These are phyloP conservation scores for Melanogrammus aeglefinus DNA, from an alignment of 2,797 vertebrate genomes.

Conservation along the genomic window DNA sequence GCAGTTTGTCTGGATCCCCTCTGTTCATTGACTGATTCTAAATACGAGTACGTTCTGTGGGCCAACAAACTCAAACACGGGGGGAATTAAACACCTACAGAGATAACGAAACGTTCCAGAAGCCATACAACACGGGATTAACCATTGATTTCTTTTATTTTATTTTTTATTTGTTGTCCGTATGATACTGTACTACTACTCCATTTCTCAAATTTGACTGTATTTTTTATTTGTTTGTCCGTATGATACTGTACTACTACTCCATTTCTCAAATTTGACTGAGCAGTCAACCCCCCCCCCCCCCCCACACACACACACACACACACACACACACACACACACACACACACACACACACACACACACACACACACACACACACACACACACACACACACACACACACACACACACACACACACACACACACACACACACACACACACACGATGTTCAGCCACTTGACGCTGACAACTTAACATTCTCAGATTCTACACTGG, in stretches of 20 bases:
- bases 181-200: slow-evolving; percentile 3
- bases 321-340: slow-evolving; percentile 15
- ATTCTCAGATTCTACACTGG: slow-evolving; percentile 54
- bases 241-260: background rate
- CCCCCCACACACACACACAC: slow-evolving; percentile 25
- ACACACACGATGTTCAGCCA: slow-evolving; percentile 56
- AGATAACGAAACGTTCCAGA: background rate
- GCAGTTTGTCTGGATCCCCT: background rate
- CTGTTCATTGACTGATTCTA: background rate
- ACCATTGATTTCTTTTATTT: background rate
- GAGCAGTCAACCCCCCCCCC: slow-evolving; percentile 1
- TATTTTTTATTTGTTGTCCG: background rate
- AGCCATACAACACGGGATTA: background rate
- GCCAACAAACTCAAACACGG: too few relatives aligned
- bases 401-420: slow-evolving; percentile 15
- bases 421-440: slow-evolving; percentile 24
- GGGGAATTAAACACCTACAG: too few relatives aligned
- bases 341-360: slow-evolving; percentile 20
- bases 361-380: slow-evolving; percentile 45
- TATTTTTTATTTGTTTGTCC: background rate
- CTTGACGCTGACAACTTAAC: slow-evolving; percentile 58
- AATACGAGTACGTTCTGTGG: background rate
- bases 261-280: slow-evolving; percentile 6
- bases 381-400: too few relatives aligned
- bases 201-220: slow-evolving; percentile 6